These are phyloP conservation scores for Xenotilapia flavipinnis DNA, from an alignment of 2,113 vertebrate genomes.

Conservation along the genomic window DNA sequence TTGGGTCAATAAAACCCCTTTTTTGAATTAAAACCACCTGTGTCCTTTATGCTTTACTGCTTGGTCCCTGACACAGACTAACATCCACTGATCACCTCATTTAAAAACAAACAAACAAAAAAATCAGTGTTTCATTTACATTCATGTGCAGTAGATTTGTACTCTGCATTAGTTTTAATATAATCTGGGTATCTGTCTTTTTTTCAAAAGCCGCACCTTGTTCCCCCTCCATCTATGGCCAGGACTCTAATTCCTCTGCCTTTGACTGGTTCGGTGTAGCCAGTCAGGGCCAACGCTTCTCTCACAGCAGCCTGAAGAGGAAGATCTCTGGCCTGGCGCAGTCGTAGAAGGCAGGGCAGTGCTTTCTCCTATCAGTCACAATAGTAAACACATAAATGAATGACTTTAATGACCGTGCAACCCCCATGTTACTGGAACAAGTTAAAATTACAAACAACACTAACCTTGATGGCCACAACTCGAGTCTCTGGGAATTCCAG, in stretches of 20 bases:
- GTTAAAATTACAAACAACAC: rapidly evolving
- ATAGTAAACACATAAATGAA: not conserved
- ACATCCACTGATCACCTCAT: rapidly evolving
- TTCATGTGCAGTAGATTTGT: not conserved
- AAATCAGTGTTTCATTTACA: not conserved
- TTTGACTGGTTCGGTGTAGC: constrained; percentile 87
- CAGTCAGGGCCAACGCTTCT: constrained; percentile 86
- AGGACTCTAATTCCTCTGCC: constrained; percentile 88
- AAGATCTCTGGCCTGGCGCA: constrained; percentile 81
- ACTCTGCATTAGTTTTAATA: not conserved
- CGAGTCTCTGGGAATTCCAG: constrained; percentile 92
- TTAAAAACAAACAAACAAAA: not conserved
- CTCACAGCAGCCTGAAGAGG: constrained; percentile 86
- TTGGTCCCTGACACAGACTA: not conserved
- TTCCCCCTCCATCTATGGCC: constrained; percentile 93
- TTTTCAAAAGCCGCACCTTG: constrained; percentile 54
- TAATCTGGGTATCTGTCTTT: not conserved
- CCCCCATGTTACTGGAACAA: rapidly evolving
- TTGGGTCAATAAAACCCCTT: too few relatives aligned
- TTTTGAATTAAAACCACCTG: too few relatives aligned
- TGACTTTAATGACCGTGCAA: rapidly evolving
- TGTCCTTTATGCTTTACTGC: too few relatives aligned
- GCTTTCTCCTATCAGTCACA: constrained; percentile 74
- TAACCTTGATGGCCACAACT: constrained; percentile 69
- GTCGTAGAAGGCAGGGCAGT: constrained; percentile 81